These are phyloP conservation scores for Nemotelus pantherinus DNA, from an alignment of 2,888 invertebrate species.

Conservation along the genomic window DNA sequence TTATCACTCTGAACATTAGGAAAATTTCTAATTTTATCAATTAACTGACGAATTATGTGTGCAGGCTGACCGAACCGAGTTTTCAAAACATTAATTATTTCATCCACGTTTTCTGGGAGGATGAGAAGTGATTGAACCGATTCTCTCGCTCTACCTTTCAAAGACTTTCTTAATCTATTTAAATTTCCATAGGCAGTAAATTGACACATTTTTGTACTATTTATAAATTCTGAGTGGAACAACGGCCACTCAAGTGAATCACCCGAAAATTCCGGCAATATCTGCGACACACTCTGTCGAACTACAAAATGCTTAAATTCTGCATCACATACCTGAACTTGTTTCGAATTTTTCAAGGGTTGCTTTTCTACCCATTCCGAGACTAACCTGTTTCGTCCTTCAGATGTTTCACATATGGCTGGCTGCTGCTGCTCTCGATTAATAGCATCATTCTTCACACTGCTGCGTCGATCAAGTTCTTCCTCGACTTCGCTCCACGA, in stretches of 20 bases:
- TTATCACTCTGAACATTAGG: not conserved
- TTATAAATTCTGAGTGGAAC: not conserved
- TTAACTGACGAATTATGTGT: not conserved
- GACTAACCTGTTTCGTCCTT: too few species aligned
- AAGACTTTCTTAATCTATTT: not conserved
- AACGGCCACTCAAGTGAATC: not conserved
- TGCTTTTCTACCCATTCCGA: too few species aligned
- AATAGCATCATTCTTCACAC: too few species aligned
- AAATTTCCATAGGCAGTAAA: not conserved
- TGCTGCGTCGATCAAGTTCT: too few species aligned
- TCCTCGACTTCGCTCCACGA: too few species aligned
- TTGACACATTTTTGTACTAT: not conserved
- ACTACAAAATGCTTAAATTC: too few species aligned
- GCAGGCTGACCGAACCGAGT: not conserved
- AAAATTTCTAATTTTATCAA: not conserved
- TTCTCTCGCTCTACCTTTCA: not conserved
- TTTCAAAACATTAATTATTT: not conserved
- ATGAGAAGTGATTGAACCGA: not conserved
- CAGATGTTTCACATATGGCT: too few species aligned
- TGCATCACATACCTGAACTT: too few species aligned
- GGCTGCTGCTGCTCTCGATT: too few species aligned
- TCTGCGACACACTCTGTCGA: too few species aligned
- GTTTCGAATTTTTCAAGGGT: too few species aligned
- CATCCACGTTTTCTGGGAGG: not conserved
- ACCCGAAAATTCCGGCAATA: not conserved